A percentile compares a stretch with the other conserved stretches of the same genome.
phyloP scores from a whole-genome alignment of 2,113 vertebrate species.

The Regulus satrapa region DNA sequence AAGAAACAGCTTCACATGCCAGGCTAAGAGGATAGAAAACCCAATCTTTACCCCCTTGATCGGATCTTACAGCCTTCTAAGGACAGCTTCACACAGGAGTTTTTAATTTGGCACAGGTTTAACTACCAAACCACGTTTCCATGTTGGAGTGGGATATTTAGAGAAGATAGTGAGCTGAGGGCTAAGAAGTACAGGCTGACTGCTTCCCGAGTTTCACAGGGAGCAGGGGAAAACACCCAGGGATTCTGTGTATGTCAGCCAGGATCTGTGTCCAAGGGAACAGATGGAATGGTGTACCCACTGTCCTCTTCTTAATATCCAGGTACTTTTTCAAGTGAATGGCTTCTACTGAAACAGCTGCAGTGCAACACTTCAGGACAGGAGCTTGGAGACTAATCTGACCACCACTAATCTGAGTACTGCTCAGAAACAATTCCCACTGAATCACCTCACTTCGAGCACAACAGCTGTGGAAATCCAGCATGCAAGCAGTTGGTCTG shows the following conservation, averaged over 20 bases:
- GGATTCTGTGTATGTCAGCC: background rate
- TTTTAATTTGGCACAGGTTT: background rate
- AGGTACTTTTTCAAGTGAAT: background rate
- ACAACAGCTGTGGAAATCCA: background rate
- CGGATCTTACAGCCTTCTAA: conserved; percentile 63
- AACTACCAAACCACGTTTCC: background rate
- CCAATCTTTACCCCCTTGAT: conserved; percentile 56
- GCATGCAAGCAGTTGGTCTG: background rate
- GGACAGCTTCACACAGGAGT: background rate
- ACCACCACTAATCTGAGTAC: background rate
- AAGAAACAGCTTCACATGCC: conserved; percentile 73
- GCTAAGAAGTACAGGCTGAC: background rate
- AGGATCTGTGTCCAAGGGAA: background rate
- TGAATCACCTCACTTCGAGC: background rate
- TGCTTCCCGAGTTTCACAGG: background rate
- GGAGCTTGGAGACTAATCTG: background rate
- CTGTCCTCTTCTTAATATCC: background rate
- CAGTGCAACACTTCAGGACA: background rate
- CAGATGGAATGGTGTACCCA: background rate
- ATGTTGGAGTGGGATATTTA: background rate
- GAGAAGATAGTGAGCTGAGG: background rate
- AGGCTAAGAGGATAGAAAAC: conserved; percentile 71
- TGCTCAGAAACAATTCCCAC: background rate
- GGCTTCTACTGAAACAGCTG: background rate
- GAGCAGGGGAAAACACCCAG: rapidly evolving